Evolutionary conservation across 1,140 invertebrate genomes (phyloP).

Genomic region (Mylabris phalerata): DNA sequence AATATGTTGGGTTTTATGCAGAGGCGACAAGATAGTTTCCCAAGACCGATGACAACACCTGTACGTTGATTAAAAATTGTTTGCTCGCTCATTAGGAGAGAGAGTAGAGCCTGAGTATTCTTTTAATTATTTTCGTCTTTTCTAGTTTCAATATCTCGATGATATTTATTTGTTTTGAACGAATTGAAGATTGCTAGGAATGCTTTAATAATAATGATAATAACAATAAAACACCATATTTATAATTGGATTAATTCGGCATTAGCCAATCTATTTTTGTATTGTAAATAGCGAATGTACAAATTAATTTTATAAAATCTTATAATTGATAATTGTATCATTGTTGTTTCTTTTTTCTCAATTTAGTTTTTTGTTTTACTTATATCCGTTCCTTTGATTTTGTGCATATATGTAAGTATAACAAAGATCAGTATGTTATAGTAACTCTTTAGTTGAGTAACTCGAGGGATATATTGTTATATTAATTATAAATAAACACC

Average conservation of each 20-base stretch:
- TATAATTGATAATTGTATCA: not conserved
- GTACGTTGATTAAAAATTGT: constrained; percentile 26
- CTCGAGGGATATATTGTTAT: no score
- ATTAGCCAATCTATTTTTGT: no score
- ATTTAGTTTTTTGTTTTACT: no score
- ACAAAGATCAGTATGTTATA: constrained; percentile 22
- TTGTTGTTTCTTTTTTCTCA: not conserved
- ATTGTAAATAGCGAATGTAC: not conserved
- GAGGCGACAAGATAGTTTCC: constrained; percentile 35
- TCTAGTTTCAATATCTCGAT: no score
- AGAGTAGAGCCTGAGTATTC: constrained; percentile 32
- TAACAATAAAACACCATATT: no score
- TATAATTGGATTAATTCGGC: no score
- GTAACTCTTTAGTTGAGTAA: constrained; percentile 12
- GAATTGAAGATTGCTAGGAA: no score
- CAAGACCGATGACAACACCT: constrained; percentile 32
- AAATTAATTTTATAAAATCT: not conserved
- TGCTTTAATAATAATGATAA: no score
- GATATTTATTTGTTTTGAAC: no score
- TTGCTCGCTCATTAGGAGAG: constrained; percentile 27
- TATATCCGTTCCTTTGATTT: not conserved
- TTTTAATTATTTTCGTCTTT: not conserved
- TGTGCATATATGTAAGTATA: constrained; percentile 8
- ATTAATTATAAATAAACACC: constrained; percentile 3
- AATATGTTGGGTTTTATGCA: constrained; percentile 49